Percentiles rank a stretch among this genome's conserved stretches.
Conservation (phyloP, 2,113 vertebrate genomes). For the Colaptes auratus region DNA sequence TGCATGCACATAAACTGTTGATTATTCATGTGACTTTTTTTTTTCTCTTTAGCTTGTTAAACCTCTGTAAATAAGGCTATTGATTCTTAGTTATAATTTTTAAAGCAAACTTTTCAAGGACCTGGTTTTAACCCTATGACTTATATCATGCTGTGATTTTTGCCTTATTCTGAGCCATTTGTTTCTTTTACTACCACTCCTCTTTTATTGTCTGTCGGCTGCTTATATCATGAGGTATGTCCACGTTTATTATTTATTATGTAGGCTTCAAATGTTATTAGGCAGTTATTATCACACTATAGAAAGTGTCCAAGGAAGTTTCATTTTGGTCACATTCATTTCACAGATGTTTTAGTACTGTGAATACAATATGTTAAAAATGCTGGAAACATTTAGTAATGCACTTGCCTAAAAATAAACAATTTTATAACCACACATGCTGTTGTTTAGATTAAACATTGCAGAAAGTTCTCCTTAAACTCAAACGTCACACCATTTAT, state of each 20-base stretch:
- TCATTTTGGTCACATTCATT: conserved; percentile 71
- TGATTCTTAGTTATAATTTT: conserved; percentile 70
- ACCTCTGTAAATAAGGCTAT: conserved; percentile 68
- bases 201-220: conserved; percentile 71
- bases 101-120: conserved; percentile 64
- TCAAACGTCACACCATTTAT: conserved; percentile 61
- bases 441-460: conserved; percentile 75
- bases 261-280: conserved; percentile 53
- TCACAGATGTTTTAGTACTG: conserved; percentile 75
- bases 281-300: conserved; percentile 48
- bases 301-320: conserved; percentile 71
- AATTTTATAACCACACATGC: conserved; percentile 73
- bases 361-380: conserved; percentile 75
- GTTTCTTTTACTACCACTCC: conserved; percentile 50
- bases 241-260: conserved; percentile 64
- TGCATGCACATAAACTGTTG: conserved; percentile 70
- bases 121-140: conserved; percentile 25
- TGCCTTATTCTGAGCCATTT: conserved; percentile 49
- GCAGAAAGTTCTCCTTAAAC: conserved; percentile 74
- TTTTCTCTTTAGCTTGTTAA: conserved; percentile 65
- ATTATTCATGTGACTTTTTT: conserved; percentile 68
- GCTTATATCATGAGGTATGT: conserved; percentile 66
- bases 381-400: conserved; percentile 78
- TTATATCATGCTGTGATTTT: conserved; percentile 62
- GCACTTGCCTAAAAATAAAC: conserved; percentile 81